These are phyloP conservation scores for Conomelus anceps DNA, from an alignment of 2,888 invertebrate species.

Conservation along the genomic window DNA sequence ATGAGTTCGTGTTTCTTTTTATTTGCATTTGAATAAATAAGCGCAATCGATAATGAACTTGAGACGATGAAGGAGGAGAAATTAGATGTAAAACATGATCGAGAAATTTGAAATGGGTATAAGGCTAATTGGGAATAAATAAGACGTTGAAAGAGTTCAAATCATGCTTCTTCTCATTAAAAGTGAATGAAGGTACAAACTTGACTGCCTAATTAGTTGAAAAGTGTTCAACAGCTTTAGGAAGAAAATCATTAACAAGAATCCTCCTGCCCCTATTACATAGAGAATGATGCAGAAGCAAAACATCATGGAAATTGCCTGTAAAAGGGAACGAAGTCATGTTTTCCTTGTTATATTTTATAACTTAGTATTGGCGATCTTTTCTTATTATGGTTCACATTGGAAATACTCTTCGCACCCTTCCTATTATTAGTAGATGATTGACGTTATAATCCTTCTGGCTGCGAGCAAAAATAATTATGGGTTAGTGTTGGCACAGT, in stretches of 20 bases:
- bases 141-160: not conserved
- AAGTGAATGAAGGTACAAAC: not conserved
- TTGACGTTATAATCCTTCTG: not conserved
- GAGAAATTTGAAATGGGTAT: not conserved
- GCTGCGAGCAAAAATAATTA: not conserved
- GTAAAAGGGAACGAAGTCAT: not conserved
- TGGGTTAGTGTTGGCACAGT: not conserved
- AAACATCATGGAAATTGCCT: no score
- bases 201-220: not conserved
- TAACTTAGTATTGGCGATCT: not conserved
- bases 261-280: no score
- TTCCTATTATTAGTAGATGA: not conserved
- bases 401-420: not conserved
- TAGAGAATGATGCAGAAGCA: no score
- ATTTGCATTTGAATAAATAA: not conserved
- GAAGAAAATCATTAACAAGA: not conserved
- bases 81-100: not conserved
- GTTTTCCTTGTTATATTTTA: not conserved
- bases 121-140: not conserved
- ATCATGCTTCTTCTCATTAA: not conserved
- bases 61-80: not conserved
- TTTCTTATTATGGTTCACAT: not conserved
- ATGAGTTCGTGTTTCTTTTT: not conserved
- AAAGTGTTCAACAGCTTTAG: not conserved
- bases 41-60: not conserved